Base-by-base conservation (phyloP, 37 sponge, comb jelly and placozoan species). In the Tethya wilhelma region DNA sequence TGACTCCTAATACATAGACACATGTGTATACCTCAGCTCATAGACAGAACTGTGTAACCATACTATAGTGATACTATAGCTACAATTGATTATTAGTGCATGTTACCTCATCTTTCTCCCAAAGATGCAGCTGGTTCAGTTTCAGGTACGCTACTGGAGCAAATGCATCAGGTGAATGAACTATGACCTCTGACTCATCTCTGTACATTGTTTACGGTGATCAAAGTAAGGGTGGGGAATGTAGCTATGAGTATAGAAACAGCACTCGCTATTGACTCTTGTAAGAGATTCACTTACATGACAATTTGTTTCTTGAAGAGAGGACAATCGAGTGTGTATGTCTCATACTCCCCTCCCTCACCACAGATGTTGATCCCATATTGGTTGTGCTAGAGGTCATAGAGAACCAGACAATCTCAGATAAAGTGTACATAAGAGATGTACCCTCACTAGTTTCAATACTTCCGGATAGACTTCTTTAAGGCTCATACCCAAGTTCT, bases 341-440 rank as follows among this genome's bases (percentile, higher is more conserved):
- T 94, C 73, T 99, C 99, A 58, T 96, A 99, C 66, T 99, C 99
- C 42, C 99, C 99, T 34, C 99, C 99, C 72, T 99, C 99, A 8
- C 99, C 99, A 80, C 99, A 96, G n/a, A 99, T 84, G 59, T 94
- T 90, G 49, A 96, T 79, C 32, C 91, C 95, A 87, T 82, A 99
- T 58, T 74, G 66, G 12, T 49, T 36, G 58, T 89, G 31, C 92
- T 94, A 60, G 7, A 44, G 31, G 33, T 30, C 2, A 65, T 30
- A 65, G 37, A 8, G 4, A 30, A n/a, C n/a, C n/a, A n/a, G n/a
- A n/a, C n/a, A n/a, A n/a, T n/a, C n/a, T n/a, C n/a, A n/a, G n/a
- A n/a, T n/a, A n/a, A n/a, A n/a, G n/a, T n/a, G n/a, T n/a, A 60
- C 28, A 64, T 29, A 19, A 73, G 64, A 71, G 42, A 70, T 39